A percentile compares a stretch with the other conserved stretches of the same genome.
Conservation (phyloP, 2,113 vertebrate species). For the Lichenostomus cassidix region DNA sequence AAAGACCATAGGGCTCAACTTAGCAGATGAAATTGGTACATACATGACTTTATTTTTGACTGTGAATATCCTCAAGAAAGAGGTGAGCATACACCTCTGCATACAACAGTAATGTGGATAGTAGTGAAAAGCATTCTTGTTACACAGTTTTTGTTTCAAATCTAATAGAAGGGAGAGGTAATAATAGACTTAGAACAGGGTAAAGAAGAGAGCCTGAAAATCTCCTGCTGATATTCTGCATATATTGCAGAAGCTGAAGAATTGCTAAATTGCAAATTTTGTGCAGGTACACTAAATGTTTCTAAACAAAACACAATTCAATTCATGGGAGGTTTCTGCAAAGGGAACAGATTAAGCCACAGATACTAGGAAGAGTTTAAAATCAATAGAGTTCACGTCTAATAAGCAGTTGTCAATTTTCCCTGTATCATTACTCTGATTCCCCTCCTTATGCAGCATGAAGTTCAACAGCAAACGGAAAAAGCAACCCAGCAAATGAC, state of each 20-base stretch:
- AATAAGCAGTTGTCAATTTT: not conserved
- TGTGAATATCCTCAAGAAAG: not conserved
- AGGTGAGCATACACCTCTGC: not conserved
- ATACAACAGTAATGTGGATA: not conserved
- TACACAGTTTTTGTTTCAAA: not conserved
- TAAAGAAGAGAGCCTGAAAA: not conserved
- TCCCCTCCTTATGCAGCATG: not conserved
- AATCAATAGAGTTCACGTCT: not conserved
- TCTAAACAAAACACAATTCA: not conserved
- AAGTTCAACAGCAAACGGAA: not conserved
- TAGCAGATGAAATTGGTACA: not conserved
- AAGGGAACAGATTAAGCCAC: not conserved
- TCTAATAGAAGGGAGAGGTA: not conserved
- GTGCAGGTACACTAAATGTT: not conserved
- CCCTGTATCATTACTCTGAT: not conserved
- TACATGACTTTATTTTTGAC: fast-evolving
- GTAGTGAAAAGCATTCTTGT: not conserved
- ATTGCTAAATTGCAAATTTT: not conserved
- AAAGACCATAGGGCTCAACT: not conserved
- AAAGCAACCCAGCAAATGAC: not conserved
- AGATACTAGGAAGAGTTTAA: not conserved
- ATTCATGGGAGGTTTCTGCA: not conserved
- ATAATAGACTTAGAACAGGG: not conserved
- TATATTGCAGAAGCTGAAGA: not conserved
- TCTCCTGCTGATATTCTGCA: not conserved